A percentile compares a stretch with the other conserved stretches of the same genome.
Evolutionary conservation across 1,140 invertebrate genomes (phyloP).

Genomic region (Cotesia glomerata): DNA sequence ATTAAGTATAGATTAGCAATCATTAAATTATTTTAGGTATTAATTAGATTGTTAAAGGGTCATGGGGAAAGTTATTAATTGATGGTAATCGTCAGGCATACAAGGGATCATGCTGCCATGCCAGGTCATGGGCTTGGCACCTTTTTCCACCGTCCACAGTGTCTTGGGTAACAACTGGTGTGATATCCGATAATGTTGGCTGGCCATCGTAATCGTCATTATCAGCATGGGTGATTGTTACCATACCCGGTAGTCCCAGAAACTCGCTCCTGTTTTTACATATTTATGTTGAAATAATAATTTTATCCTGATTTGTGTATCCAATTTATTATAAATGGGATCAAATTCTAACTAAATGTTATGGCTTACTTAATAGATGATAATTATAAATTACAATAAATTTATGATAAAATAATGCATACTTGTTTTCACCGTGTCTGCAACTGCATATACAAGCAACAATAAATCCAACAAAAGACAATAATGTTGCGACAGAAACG

Average conservation of each 20-base stretch:
- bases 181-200: slow-evolving; percentile 44
- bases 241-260: slow-evolving; percentile 60
- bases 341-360: not conserved
- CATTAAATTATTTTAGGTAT: not conserved
- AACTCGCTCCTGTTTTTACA: slow-evolving; percentile 59
- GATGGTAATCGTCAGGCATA: slow-evolving; percentile 19
- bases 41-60: not conserved
- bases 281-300: slow-evolving; percentile 28
- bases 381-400: too few relatives aligned
- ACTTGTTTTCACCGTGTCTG: slow-evolving; percentile 56
- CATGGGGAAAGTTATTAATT: slow-evolving; percentile 9
- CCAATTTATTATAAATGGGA: slow-evolving; percentile 9
- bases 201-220: slow-evolving; percentile 55
- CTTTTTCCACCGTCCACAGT: slow-evolving; percentile 57
- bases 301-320: not conserved
- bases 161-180: slow-evolving; percentile 50
- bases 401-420: not conserved
- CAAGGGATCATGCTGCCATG: slow-evolving; percentile 44
- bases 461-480: slow-evolving; percentile 55
- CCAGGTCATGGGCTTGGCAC: slow-evolving; percentile 44
- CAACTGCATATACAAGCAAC: slow-evolving; percentile 60
- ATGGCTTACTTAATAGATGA: not conserved
- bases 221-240: slow-evolving; percentile 59
- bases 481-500: slow-evolving; percentile 49
- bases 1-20: not conserved